phyloP scores from a whole-genome alignment of 2,888 invertebrate species.

The Nyleta sp. region DNA sequence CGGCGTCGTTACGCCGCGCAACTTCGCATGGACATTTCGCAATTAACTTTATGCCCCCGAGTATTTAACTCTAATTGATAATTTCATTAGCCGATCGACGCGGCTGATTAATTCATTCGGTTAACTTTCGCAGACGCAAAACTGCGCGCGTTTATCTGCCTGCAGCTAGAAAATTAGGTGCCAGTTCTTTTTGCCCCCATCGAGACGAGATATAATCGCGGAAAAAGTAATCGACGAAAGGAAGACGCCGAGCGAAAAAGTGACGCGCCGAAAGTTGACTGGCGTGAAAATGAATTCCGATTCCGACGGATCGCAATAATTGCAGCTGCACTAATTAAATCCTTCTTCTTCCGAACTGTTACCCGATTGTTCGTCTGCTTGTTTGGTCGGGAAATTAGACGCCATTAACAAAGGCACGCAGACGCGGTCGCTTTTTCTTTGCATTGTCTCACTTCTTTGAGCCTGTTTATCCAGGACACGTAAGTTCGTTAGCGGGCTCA shows the following conservation, averaged over 20 bases:
- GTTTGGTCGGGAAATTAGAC: conserved; percentile 16
- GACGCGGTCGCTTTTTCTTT: conserved; percentile 18
- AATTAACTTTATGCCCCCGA: neutral
- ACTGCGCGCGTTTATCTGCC: neutral
- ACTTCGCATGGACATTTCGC: no score
- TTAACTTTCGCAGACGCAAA: neutral
- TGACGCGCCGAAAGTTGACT: no score
- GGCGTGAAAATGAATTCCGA: no score
- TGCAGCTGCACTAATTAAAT: no score
- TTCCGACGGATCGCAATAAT: no score
- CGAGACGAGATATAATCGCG: no score
- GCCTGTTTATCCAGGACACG: conserved; percentile 22
- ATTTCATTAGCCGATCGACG: neutral
- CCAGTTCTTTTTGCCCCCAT: no score
- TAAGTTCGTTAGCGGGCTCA: conserved; percentile 22
- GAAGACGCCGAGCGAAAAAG: neutral
- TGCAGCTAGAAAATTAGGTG: no score
- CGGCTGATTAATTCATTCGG: neutral
- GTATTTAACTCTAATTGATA: neutral
- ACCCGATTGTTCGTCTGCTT: neutral
- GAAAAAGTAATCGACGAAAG: no score
- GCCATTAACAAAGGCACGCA: conserved; percentile 23
- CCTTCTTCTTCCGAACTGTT: no score
- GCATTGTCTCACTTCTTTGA: conserved; percentile 6
- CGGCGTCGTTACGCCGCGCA: no score